Evolutionary conservation across 1,140 invertebrate genomes (phyloP), one percentile per base, ranked within the genome.

Genomic region (Megalopta genalis): DNA sequence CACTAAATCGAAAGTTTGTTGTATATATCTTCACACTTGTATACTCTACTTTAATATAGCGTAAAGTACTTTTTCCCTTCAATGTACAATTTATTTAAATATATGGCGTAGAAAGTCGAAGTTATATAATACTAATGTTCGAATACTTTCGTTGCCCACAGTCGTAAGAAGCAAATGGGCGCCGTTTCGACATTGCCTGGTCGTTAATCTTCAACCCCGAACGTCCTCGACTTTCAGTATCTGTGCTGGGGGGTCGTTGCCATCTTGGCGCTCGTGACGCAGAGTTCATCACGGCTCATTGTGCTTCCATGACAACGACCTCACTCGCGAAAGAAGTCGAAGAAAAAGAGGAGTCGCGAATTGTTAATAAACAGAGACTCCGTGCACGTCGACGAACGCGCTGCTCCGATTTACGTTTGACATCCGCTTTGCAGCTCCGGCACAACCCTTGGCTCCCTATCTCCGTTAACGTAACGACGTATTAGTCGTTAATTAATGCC

Each of bases 401-500:
- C 18, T 37, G 84, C 62, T 83, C 67, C 81, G 78, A 80, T 80
- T 69, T 39, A 62, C 52, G 59, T 52, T 68, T 71, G 54, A 60
- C 77, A 46, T 69, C 74, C 63, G 68, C 66, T 71, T 67, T 52
- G 9, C 59, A 3, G 0, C 10, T 9, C 27, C 39, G 18, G 7
- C 14, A 21, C 64, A 27, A 25, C 32, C 32, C 59, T 18, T 21
- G 42, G 27, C 23, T n/a, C 18, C 67, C 25, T 63, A 68, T 81
- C 52, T 85, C 23, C 57, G 59, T 39, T 85, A 85, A 87, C 80
- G 75, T 86, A 87, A 46, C 67, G 76, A 64, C 77, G 52, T 83
- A 87, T 87, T 81, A 81, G 73, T 83, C 71, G 54, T 57, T 83
- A 85, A 87, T 87, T 87, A 87, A 87, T 84, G 81, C 54, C 8